Evolutionary conservation across 1,140 invertebrate species (phyloP).

Genomic region (Campoletis sonorensis): DNA sequence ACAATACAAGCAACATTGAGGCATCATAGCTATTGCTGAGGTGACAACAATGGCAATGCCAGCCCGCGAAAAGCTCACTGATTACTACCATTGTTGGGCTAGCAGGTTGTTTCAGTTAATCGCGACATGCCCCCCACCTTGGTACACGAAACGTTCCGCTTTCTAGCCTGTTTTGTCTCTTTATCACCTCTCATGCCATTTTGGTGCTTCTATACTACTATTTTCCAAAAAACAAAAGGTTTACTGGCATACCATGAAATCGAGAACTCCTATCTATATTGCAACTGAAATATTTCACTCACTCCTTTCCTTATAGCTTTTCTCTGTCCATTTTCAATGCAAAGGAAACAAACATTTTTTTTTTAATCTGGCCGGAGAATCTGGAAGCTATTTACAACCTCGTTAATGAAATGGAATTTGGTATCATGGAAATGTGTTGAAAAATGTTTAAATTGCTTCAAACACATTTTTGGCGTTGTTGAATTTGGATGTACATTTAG

Average conservation of each 20-base stretch:
- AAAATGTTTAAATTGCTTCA: too few species aligned
- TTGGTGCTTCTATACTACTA: conserved; percentile 24
- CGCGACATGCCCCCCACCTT: conserved; percentile 54
- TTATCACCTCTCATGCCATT: conserved; percentile 48
- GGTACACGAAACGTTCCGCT: conserved; percentile 45
- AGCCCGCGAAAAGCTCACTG: conserved; percentile 67
- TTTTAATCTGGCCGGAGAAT: too few species aligned
- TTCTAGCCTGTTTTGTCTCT: conserved; percentile 61
- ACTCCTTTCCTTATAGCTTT: too few species aligned
- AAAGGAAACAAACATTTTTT: too few species aligned
- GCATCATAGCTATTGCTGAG: conserved; percentile 64
- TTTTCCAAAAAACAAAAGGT: conserved; percentile 27
- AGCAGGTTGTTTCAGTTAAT: conserved; percentile 70
- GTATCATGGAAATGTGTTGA: too few species aligned
- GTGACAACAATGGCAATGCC: conserved; percentile 60
- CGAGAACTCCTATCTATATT: conserved; percentile 1
- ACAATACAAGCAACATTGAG: conserved; percentile 51
- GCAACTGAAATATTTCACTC: background rate
- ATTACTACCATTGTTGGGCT: conserved; percentile 69
- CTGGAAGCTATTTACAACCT: too few species aligned
- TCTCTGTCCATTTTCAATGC: too few species aligned
- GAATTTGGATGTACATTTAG: too few species aligned
- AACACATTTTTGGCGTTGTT: too few species aligned
- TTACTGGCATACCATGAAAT: background rate
- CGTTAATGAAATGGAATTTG: too few species aligned